Conservation (phyloP, 2,113 vertebrate species). For the Amphiprion percula region DNA sequence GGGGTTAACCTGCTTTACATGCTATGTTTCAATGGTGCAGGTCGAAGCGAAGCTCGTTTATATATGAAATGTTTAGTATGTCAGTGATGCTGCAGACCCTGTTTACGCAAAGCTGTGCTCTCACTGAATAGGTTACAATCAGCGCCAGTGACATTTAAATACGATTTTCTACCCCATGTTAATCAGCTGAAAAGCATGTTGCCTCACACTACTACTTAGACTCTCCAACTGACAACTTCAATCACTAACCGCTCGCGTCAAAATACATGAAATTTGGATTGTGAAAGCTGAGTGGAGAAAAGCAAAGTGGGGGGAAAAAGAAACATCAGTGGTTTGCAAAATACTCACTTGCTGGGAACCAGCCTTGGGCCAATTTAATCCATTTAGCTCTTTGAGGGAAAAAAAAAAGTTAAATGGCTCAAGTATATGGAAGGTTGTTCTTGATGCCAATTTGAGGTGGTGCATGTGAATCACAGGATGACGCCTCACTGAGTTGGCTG, state of each 20-base stretch:
- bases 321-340: slow-evolving; percentile 46
- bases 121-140: slow-evolving; percentile 39
- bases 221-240: slow-evolving; percentile 32
- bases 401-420: slow-evolving; percentile 53
- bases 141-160: slow-evolving; percentile 29
- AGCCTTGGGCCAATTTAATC: slow-evolving; percentile 45
- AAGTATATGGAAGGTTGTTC: slow-evolving; percentile 40
- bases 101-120: slow-evolving; percentile 31
- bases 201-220: slow-evolving; percentile 35
- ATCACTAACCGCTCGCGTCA: slow-evolving; percentile 21
- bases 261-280: slow-evolving; percentile 48
- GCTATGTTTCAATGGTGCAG: neutral
- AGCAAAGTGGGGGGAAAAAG: slow-evolving; percentile 1
- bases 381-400: slow-evolving; percentile 44
- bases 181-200: slow-evolving; percentile 35
- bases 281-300: slow-evolving; percentile 12
- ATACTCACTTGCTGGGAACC: slow-evolving; percentile 43
- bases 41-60: slow-evolving; percentile 25
- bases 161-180: slow-evolving; percentile 11
- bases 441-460: slow-evolving; percentile 40
- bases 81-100: slow-evolving; percentile 2
- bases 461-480: slow-evolving; percentile 37
- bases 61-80: slow-evolving; percentile 29
- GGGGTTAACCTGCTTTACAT: slow-evolving; percentile 42
- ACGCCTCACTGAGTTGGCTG: slow-evolving; percentile 19